Conservation (phyloP, 1,140 invertebrate genomes). For the Drosophila setifemur region DNA sequence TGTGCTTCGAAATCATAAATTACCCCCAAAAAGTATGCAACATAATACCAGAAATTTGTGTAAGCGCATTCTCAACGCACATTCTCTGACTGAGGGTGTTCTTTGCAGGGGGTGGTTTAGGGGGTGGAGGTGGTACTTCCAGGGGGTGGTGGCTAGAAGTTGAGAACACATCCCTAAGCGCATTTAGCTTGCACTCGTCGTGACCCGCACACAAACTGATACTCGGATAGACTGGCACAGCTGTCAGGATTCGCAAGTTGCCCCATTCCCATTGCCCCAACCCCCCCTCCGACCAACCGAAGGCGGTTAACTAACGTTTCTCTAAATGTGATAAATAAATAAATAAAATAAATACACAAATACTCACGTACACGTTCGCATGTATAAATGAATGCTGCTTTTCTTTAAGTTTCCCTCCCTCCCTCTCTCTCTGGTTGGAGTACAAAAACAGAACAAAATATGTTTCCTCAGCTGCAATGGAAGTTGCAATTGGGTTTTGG, state of each 20-base stretch:
- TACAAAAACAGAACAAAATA: constrained; percentile 6
- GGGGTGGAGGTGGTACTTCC: background rate
- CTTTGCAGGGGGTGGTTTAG: background rate
- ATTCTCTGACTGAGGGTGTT: too few relatives aligned
- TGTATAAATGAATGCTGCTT: constrained; percentile 28
- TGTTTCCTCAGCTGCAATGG: constrained; percentile 39
- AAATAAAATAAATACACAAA: constrained; percentile 41
- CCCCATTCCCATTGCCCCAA: too few relatives aligned
- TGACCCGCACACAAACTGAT: constrained; percentile 1
- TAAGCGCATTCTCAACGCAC: constrained; percentile 51
- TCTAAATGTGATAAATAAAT: constrained; percentile 69
- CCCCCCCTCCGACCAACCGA: background rate
- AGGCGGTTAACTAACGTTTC: constrained; percentile 57
- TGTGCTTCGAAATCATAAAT: constrained; percentile 76
- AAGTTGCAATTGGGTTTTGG: constrained; percentile 42
- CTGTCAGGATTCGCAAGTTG: constrained; percentile 58
- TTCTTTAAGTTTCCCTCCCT: constrained; percentile 17
- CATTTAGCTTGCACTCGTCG: constrained; percentile 55
- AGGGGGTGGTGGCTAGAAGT: background rate
- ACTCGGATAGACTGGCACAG: constrained; percentile 38
- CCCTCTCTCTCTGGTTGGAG: background rate
- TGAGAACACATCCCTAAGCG: constrained; percentile 55
- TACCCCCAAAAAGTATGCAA: constrained; percentile 74
- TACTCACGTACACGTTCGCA: constrained; percentile 3
- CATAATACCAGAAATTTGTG: constrained; percentile 77